phyloP scores from a whole-genome alignment of 2,113 vertebrate genomes.

The Perca fluviatilis region DNA sequence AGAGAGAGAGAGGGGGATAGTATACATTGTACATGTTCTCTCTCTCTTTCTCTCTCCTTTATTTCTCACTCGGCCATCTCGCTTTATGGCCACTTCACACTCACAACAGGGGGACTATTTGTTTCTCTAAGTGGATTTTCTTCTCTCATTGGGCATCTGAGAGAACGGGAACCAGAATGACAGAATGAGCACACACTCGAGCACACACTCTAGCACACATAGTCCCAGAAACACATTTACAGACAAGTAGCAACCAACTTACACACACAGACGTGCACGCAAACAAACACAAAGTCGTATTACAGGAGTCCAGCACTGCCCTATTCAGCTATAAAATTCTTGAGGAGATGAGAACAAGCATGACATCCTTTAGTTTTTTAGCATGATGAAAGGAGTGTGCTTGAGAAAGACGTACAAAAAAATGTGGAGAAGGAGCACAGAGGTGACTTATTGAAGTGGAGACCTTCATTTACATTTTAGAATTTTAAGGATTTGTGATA shows the following conservation, averaged over 20 bases:
- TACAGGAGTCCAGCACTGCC: constrained; percentile 25
- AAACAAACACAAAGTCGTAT: background rate
- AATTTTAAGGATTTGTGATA: constrained; percentile 33
- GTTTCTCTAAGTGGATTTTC: constrained; percentile 76
- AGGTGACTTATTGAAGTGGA: constrained; percentile 52
- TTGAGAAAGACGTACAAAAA: constrained; percentile 21
- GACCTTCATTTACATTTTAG: constrained; percentile 42
- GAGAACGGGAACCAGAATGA: constrained; percentile 59
- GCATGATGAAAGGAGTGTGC: constrained; percentile 21
- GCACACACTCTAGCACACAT: constrained; percentile 13
- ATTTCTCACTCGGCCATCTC: constrained; percentile 39
- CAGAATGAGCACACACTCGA: constrained; percentile 67
- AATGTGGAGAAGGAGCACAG: background rate
- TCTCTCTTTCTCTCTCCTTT: constrained; percentile 13
- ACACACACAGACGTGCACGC: constrained; percentile 14
- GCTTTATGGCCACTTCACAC: constrained; percentile 68
- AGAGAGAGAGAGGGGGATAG: background rate
- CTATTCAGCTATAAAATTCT: constrained; percentile 17
- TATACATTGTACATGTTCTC: constrained; percentile 16
- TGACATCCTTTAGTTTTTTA: constrained; percentile 39
- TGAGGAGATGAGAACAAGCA: constrained; percentile 8
- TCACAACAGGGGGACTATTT: constrained; percentile 72
- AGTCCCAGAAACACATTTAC: constrained; percentile 37
- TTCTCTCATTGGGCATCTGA: constrained; percentile 71
- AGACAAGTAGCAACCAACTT: constrained; percentile 23